Conservation (phyloP, 1,140 invertebrate genomes). For the Neotoxoptera formosana region DNA sequence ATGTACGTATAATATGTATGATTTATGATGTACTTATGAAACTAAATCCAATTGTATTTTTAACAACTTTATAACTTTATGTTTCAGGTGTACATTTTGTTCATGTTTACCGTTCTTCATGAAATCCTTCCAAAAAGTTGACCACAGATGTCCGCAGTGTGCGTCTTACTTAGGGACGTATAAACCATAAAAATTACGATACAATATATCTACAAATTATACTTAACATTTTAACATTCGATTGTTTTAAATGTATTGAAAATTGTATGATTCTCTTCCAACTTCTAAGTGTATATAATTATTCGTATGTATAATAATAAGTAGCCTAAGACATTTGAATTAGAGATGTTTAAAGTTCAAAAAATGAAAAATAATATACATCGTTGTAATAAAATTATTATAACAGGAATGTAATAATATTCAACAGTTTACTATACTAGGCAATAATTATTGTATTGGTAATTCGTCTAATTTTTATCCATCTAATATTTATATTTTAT, state of each 20-base stretch:
- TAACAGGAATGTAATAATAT: background rate
- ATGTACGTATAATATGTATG: background rate
- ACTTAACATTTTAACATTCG: background rate
- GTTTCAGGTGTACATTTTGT: background rate
- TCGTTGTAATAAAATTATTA: background rate
- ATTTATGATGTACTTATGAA: background rate
- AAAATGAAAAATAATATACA: background rate
- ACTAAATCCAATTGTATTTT: background rate
- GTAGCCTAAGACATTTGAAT: background rate
- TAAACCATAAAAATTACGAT: background rate
- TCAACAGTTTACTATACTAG: background rate
- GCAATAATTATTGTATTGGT: background rate
- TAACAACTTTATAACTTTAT: background rate
- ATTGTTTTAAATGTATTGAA: background rate
- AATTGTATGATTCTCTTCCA: background rate
- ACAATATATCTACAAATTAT: background rate
- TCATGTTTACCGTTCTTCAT: constrained; percentile 29
- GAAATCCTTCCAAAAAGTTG: background rate
- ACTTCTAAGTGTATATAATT: background rate
- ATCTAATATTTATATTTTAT: background rate
- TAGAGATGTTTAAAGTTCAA: background rate
- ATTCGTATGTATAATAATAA: background rate
- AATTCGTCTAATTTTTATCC: background rate
- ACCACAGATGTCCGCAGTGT: background rate
- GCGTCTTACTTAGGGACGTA: background rate